Base-by-base conservation (phyloP, 2,888 invertebrate genomes). In the Epirrita christyi region DNA sequence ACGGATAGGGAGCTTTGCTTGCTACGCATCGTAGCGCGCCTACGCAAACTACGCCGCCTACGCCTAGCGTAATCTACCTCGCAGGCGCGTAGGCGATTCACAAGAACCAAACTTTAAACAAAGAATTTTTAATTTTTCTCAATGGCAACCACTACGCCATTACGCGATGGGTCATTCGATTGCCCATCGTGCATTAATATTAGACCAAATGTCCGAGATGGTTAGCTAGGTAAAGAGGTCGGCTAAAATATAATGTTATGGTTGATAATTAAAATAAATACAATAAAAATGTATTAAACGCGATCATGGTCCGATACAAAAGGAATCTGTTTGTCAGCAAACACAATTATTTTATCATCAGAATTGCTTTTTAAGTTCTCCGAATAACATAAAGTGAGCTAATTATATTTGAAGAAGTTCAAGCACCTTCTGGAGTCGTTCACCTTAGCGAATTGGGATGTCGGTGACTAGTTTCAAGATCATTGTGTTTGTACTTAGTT, bases 11-110 rank as follows among this genome's bases (percentile, higher is more conserved):
- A 59, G 40, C 38, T 21, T 6, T 14, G 43, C 51, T 59, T 14
- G 43, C 51, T 59, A 59, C 59, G 59, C 14, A 11, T n/a, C 51
- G 50, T 59, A 55, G 50, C 32, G 13, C n/a, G 29, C 42, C 59
- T 55, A 59, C 55, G 54, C 28, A 0, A 41, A 34, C 36, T 50
- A 37, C 55, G 54, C 36, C 2, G 45, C 40, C 36, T 50, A 37
- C 46, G 54, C 21, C 32, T 40, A 43, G 32, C 27, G 2, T 10
- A 47, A 15, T 43, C 13, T 21, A 4, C 14, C 14, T 14, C 38
- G 37, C 10, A 3, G n/a, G 4, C 41, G 28, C 6, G 9, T 32
- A 32, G 32, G 9, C 32, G 21, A 3, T 21, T 21, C 21, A 21
- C 21, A 21, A 4, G 4, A 3, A 21, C 21, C 21, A 21, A 21